Base-by-base conservation (phyloP, 2,797 vertebrate genomes). In the Setipinna tenuifilis region DNA sequence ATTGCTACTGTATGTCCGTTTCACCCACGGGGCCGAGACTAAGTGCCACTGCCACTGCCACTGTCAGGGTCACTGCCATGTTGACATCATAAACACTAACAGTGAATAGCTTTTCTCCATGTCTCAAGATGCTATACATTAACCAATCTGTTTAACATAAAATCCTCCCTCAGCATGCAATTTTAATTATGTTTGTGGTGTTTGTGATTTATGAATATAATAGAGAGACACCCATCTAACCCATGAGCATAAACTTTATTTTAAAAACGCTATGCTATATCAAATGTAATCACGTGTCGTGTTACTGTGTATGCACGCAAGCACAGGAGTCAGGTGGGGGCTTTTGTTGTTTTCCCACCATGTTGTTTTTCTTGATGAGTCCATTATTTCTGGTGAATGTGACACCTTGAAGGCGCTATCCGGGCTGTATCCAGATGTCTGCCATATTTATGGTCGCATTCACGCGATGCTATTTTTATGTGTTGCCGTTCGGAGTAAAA, bases 301-400 rank as follows among this genome's bases (percentile, higher is more conserved):
- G 50, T 54, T 54, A 54, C 0, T 54, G 50, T 54, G 50, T 54
- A 54, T 54, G 50, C 50, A 54, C 50, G 9, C 50, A 54, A 54
- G 50, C 50, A 54, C 14, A 54, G 50, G n/a, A n/a, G 50, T 54
- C 9, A 54, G 50, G 14, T 54, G 50, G 50, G 9, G 50, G 50
- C 50, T 54, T 54, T 54, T 54, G 50, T 54, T 54, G 14, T 9
- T 54, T 9, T 54, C 35, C 35, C 35, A 5, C 35, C 35, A 41
- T 54, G 50, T 54, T 54, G 50, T 54, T 54, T 9, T 54, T 9
- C 9, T 54, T 54, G 50, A 10, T 54, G 68, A 35, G 68, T 6
- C 28, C 71, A 78, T 78, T 78, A 78, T 78, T 78, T 78, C 35
- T 78, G 71, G 35, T 35, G 14, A 35, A 19, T 41, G 71, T 44